These are phyloP conservation scores for Huso huso DNA, from an alignment of 2,797 vertebrate species.

Conservation along the genomic window DNA sequence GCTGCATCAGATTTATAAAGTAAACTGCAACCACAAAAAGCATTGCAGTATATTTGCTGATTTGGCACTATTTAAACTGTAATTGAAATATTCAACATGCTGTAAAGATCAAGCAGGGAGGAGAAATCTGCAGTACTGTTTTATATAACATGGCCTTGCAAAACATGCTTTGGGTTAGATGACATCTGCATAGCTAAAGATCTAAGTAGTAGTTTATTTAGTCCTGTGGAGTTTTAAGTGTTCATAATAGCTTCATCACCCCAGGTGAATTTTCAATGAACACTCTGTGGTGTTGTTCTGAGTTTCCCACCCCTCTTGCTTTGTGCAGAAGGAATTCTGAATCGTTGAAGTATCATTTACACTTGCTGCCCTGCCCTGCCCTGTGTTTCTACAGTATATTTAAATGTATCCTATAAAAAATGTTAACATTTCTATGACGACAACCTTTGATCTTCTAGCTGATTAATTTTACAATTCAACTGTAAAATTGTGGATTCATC, in stretches of 20 bases:
- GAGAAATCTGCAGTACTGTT: too few relatives aligned
- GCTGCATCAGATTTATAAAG: too few relatives aligned
- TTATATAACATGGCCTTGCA: neutral
- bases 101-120: too few relatives aligned
- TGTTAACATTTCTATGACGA: too few relatives aligned
- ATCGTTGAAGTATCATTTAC: neutral
- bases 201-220: constrained; percentile 46
- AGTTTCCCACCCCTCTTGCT: neutral
- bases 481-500: too few relatives aligned
- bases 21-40: too few relatives aligned
- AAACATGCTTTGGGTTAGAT: constrained; percentile 35
- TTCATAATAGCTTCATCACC: constrained; percentile 3
- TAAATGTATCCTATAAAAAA: too few relatives aligned
- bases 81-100: too few relatives aligned
- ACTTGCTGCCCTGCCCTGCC: neutral
- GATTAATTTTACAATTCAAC: too few relatives aligned
- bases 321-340: neutral
- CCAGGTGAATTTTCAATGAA: neutral
- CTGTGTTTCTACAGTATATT: neutral
- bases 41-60: too few relatives aligned
- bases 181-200: constrained; percentile 48
- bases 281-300: neutral
- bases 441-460: too few relatives aligned
- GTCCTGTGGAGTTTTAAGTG: constrained; percentile 43
- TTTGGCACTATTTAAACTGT: too few relatives aligned